Evolutionary conservation across 1,140 invertebrate species (phyloP), one percentile per base, ranked within the genome.

Genomic region (Physella acuta): DNA sequence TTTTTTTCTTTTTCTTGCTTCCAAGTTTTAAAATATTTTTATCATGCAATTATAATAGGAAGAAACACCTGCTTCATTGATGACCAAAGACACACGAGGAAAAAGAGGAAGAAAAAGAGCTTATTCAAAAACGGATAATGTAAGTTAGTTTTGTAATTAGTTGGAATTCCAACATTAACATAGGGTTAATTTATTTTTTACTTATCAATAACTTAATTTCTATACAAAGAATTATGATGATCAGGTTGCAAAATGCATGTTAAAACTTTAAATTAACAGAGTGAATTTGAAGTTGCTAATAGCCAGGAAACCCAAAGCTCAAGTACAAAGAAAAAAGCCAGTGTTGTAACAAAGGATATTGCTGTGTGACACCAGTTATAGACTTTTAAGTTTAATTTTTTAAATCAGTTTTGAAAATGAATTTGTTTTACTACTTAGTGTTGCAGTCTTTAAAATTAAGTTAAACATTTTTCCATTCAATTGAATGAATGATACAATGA

Each of bases 251-350:
- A 55, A n/a, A 55, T n/a, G 16, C 16, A n/a, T 26, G 11, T 24
- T 55, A 26, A n/a, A 26, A 55, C 1, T 26, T 26, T 44, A 30
- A 11, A 24, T 2, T 8, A 2, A n/a, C 64, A 67, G 64, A 67
- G 28, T 56, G 64, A 67, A 26, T 67, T 67, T 67, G 64, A 67
- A 24, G 20, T 67, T n/a, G 11, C 51, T 2, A 26, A 30, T n/a
- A 67, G 64, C 20, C 51, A 56, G 26, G 64, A 67, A 30, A 26
- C 31, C 3, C 20, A 20, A 8, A 36, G 44, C 14, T 3, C 64
- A 11, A 33, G 11, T 17, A 4, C 58, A 30, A 67, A 67, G 52
- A 67, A 67, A 30, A 67, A 67, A 36, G 64, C 64, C 14, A 67
- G 64, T 53, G 56, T 33, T n/a, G 62, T 64, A 2, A 52, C 44